A percentile compares a stretch with the other conserved stretches of the same genome.
phyloP scores from a whole-genome alignment of 35 echinoderm and acorn worm genomes.

The Heliocidaris tuberculata region DNA sequence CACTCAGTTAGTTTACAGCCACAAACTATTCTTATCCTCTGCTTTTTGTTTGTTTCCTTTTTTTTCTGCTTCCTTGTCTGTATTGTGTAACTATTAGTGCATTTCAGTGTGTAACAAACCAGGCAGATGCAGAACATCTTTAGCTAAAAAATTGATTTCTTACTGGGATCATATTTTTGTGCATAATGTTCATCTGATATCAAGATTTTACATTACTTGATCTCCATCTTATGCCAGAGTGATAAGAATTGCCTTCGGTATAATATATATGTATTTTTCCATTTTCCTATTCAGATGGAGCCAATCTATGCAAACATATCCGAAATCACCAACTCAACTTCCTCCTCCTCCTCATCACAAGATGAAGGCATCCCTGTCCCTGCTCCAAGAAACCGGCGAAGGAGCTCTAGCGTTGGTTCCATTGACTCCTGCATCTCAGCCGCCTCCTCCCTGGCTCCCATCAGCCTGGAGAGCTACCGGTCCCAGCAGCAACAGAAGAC shows the following conservation, averaged over 20 bases:
- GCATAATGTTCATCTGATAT: no score
- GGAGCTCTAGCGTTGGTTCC: conserved; percentile 11
- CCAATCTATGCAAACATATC: conserved; percentile 24
- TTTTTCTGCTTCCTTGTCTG: no score
- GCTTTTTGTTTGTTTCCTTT: no score
- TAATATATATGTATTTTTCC: background rate
- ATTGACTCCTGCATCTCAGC: background rate
- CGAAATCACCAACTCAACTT: conserved; percentile 1
- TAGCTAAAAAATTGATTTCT: no score
- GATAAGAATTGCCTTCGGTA: background rate
- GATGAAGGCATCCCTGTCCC: background rate
- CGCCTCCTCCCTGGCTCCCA: background rate
- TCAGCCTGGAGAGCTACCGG: conserved; percentile 46
- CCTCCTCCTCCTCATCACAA: background rate
- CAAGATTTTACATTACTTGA: no score
- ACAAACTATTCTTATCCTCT: no score
- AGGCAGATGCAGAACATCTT: no score
- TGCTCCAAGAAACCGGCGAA: background rate
- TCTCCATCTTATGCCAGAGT: background rate
- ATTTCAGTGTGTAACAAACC: no score
- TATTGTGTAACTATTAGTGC: no score
- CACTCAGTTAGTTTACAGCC: no score
- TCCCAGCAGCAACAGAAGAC: conserved; percentile 29
- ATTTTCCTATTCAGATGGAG: background rate
- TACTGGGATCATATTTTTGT: no score